Percentiles rank a stretch among this genome's conserved stretches.
These are phyloP conservation scores for Hiodon tergisus DNA, from an alignment of 2,113 vertebrate genomes.

Conservation along the genomic window DNA sequence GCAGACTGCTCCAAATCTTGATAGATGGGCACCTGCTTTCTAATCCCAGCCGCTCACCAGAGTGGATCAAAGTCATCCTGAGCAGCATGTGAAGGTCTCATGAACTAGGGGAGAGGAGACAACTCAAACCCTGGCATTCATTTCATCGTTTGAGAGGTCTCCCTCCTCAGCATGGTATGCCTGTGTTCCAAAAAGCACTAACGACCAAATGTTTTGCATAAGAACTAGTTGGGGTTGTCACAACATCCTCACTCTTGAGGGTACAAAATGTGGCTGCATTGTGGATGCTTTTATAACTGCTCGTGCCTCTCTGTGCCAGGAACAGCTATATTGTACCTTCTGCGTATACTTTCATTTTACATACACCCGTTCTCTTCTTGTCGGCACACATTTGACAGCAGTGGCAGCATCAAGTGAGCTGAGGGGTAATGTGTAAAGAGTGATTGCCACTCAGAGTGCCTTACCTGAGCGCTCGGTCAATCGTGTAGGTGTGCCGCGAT, in stretches of 20 bases:
- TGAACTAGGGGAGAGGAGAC: not conserved
- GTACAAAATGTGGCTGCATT: not conserved
- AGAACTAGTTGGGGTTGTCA: conserved; percentile 6
- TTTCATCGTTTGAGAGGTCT: conserved; percentile 35
- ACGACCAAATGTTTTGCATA: conserved; percentile 30
- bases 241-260: not conserved
- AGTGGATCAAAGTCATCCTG: conserved; percentile 40
- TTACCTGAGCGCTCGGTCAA: too few relatives aligned
- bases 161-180: conserved; percentile 28
- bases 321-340: too few relatives aligned
- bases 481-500: too few relatives aligned
- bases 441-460: too few relatives aligned
- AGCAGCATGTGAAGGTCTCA: conserved; percentile 24
- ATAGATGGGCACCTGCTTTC: conserved; percentile 39
- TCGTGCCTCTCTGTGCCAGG: too few relatives aligned
- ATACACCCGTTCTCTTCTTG: too few relatives aligned
- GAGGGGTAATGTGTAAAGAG: too few relatives aligned
- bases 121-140: conserved; percentile 31
- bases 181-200: conserved; percentile 30
- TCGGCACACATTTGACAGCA: too few relatives aligned
- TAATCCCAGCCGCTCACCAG: conserved; percentile 17
- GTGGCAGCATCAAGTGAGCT: too few relatives aligned
- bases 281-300: too few relatives aligned
- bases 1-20: conserved; percentile 32
- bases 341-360: too few relatives aligned